Conservation (phyloP, 2,888 invertebrate genomes). For the Ctena decussata region DNA sequence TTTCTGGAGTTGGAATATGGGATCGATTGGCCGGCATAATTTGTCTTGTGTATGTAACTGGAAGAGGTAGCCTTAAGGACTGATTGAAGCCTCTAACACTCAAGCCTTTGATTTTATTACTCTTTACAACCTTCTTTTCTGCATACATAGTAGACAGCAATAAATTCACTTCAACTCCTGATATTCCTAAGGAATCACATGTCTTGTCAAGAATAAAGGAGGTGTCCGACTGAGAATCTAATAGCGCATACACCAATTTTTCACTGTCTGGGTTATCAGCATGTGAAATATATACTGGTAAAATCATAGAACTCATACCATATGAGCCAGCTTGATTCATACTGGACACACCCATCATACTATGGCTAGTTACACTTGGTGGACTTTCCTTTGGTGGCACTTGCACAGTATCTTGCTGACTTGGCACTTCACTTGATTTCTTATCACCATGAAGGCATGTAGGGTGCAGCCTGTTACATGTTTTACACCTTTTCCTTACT, state of each 20-base stretch:
- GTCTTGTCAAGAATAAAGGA: constrained; percentile 55
- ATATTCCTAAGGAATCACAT: constrained; percentile 29
- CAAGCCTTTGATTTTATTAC: constrained; percentile 33
- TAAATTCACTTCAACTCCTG: constrained; percentile 32
- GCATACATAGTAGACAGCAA: constrained; percentile 55
- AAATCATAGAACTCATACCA: constrained; percentile 3
- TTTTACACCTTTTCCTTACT: constrained; percentile 2
- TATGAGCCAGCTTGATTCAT: neutral
- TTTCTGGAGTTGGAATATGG: constrained; percentile 66
- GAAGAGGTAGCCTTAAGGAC: constrained; percentile 34
- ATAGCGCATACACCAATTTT: constrained; percentile 56
- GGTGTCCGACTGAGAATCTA: constrained; percentile 64
- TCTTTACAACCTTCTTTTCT: constrained; percentile 17
- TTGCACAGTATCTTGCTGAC: neutral
- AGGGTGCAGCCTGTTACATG: neutral
- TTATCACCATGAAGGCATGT: neutral
- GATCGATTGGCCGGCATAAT: constrained; percentile 59
- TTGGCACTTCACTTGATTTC: neutral
- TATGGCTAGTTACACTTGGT: neutral
- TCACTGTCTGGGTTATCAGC: constrained; percentile 37
- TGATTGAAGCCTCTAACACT: constrained; percentile 45
- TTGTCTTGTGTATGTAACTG: constrained; percentile 48
- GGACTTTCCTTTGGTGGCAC: neutral
- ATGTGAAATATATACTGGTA: constrained; percentile 51
- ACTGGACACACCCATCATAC: neutral